Evolutionary conservation across 2,113 vertebrate genomes (phyloP), one percentile per base, ranked within the genome.

Genomic region (Suricata suricatta): DNA sequence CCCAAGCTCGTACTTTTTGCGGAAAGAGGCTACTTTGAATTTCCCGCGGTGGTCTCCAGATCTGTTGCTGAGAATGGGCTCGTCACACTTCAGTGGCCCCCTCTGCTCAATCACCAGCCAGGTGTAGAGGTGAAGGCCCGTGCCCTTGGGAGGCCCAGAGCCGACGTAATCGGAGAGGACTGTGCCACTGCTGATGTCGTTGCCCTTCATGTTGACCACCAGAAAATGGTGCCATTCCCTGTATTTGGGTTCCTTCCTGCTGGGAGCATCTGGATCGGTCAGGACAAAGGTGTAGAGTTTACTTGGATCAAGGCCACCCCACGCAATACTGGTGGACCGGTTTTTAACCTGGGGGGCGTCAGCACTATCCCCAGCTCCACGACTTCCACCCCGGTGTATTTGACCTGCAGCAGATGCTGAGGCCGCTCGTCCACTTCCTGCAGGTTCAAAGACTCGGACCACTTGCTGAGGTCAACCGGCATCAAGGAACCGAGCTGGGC

Each of bases 191-290:
- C 98, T 97, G 69, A 99, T 98, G 0, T 99, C 97, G 0, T 99
- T 99, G 35, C 99, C 99, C 82, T 99, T 99, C 99, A 99, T 99
- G 98, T 99, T 99, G 97, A 99, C 99, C 95, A 99, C 99, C 96
- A 99, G 98, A 85, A 99, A 99, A 97, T 99, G 99, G 90, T 99
- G 99, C 99, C 99, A 99, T 77, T 99, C 99, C 99, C 99, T 99
- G 98, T 99, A 99, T 82, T 99, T 99, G 0, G 99, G 99, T 14
- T 99, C 98, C 94, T 99, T 99, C 97, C 99, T 99, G 97, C 99
- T 99, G n/a, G 99, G 99, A 2, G 99, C 99, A 47, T 99, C 99
- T 0, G 99, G 99, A 96, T 99, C n/a, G n/a, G n/a, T n/a, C n/a
- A n/a, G n/a, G n/a, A n/a, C n/a, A n/a, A n/a, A n/a, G n/a, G n/a